Conservation (phyloP, 2,888 invertebrate genomes). For the Elaeidobius kamerunicus region DNA sequence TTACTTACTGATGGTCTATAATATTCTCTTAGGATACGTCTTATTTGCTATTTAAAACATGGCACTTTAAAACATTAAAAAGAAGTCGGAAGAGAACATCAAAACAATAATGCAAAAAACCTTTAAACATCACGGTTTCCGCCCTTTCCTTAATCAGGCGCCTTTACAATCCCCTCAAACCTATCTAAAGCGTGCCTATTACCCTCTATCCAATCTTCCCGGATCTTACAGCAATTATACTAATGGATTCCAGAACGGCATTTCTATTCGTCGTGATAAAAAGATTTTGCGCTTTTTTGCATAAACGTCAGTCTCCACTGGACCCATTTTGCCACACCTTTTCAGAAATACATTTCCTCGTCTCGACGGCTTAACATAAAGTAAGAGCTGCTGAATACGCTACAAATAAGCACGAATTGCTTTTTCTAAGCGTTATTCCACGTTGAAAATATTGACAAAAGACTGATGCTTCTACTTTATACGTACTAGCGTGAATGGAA, state of each 20-base stretch:
- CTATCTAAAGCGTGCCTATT: slow-evolving; percentile 8
- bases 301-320: slow-evolving; percentile 17
- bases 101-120: no score
- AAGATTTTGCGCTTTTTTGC: slow-evolving; percentile 22
- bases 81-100: no score
- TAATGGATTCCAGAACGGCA: slow-evolving; percentile 24
- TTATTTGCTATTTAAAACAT: no score
- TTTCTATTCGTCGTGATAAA: slow-evolving; percentile 20
- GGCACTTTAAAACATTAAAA: no score
- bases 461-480: background rate
- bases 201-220: slow-evolving; percentile 7
- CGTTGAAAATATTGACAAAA: slow-evolving; percentile 13
- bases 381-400: background rate
- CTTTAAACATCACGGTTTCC: no score
- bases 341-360: slow-evolving; percentile 10
- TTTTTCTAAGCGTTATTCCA: slow-evolving; percentile 14
- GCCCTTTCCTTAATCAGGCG: no score
- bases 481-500: background rate
- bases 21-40: no score
- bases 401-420: slow-evolving; percentile 15
- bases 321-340: slow-evolving; percentile 17
- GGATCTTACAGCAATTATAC: slow-evolving; percentile 23
- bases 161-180: no score
- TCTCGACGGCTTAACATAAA: background rate
- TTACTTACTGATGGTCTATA: no score